Evolutionary conservation across 2,888 invertebrate species (phyloP), one percentile per base, ranked within the genome.

Genomic region (Eueremaeus valkanovi): DNA sequence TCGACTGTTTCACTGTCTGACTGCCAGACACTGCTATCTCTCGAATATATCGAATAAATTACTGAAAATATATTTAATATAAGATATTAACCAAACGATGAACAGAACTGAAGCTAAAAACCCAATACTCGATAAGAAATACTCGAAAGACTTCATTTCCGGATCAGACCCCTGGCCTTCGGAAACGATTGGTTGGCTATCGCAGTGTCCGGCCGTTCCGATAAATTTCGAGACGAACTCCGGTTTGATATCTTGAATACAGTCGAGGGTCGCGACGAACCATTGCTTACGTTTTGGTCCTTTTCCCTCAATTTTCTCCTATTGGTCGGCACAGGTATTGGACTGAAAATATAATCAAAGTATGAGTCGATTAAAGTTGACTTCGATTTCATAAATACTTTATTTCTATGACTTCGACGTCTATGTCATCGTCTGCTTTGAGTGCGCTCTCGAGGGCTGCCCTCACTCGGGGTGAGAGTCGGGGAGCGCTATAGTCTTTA

Each of bases 401-500:
- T 13, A 68, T 68, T 24, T 78, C 78, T 9, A 78, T 75, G 36
- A 68, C 49, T 13, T 77, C 75, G 76, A 78, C 77, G 36, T 73
- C 49, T 13, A 78, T 76, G 76, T 85, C 84, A 29, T 83, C 83
- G 77, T 85, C 84, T 78, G 83, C 84, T 88, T 90, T 84, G 87
- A 89, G 84, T 49, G 88, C 87, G 77, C 87, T 88, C 77, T 87
- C 87, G 24, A 89, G 85, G 24, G 88, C 87, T 8, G 88, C 90
- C 81, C 89, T 89, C 77, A 90, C 88, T 76, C 88, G 87, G 0
- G 90, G 90, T n/a, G 90, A 89, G 27, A 78, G 36, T 70, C 90
- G 87, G 0, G 90, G 90, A 58, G 88, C 88, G 78, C 87, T 87
- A 84, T 92, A 92, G 81, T 89, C 88, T 80, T 90, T 85, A 0